phyloP scores from a whole-genome alignment of 2,113 vertebrate genomes.

The Psephotus haematonotus region DNA sequence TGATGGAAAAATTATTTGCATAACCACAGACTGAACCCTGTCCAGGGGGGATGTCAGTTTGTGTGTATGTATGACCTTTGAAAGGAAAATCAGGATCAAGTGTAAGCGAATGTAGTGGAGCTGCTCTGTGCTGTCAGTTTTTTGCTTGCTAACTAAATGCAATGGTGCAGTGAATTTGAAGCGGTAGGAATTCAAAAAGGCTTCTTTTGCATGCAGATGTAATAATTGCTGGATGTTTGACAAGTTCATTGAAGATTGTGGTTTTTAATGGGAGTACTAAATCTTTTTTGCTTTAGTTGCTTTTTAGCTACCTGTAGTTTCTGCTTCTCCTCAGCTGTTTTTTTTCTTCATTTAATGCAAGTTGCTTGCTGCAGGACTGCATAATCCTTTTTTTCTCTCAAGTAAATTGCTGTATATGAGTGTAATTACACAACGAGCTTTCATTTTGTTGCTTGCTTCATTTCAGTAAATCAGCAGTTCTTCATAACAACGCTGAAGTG shows the following conservation, averaged over 20 bases:
- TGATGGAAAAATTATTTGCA: not conserved
- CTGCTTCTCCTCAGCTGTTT: not conserved
- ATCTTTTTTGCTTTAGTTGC: not conserved
- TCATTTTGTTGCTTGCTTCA: not conserved
- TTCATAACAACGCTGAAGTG: not conserved
- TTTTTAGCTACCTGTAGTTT: not conserved
- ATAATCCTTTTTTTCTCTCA: not conserved
- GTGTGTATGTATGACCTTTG: not conserved
- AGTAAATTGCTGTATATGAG: not conserved
- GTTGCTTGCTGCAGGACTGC: not conserved
- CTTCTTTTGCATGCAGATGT: not conserved
- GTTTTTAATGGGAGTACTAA: not conserved
- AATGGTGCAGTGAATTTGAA: not conserved
- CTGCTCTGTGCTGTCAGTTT: not conserved
- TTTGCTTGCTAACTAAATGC: not conserved
- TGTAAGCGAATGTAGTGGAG: not conserved
- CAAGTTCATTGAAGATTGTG: not conserved
- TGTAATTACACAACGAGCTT: not conserved
- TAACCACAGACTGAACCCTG: not conserved
- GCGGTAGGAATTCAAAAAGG: not conserved
- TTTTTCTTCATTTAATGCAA: not conserved
- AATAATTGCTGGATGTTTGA: not conserved
- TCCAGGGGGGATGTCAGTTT: not conserved
- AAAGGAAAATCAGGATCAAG: not conserved
- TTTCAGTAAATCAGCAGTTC: not conserved